Base-by-base conservation (phyloP, 2,797 vertebrate genomes). In the Mycteria americana region DNA sequence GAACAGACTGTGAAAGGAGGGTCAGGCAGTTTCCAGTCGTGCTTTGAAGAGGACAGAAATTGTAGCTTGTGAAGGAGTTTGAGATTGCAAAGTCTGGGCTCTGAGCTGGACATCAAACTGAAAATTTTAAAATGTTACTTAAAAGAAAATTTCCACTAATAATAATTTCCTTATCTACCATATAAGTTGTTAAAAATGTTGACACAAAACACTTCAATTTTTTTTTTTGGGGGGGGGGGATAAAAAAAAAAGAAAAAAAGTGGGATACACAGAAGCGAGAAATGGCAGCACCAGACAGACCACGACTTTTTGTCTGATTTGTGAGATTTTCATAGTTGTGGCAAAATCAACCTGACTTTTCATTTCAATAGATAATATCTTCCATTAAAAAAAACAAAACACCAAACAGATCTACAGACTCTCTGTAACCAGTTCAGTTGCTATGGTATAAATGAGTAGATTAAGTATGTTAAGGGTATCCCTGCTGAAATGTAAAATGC, bases 401-500 rank as follows among this genome's bases (percentile, higher is more conserved):
- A 51, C 31, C 56, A n/a, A 76, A 27, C 18, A 68, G 45, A 24
- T 18, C 46, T 57, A 39, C 50, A 62, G 69, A 51, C 19, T 46
- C 3, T 24, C 30, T 68, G 37, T 59, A 62, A 53, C 25, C 37
- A 64, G 48, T 62, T 85, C 48, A 72, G 77, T n/a, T 93, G 56
- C 73, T 81, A 22, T 41, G 46, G 18, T 84, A 41, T 35, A 78
- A 75, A n/a, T 14, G 46, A 86, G 39, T 18, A 88, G 73, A 68
- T 59, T 35, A 83, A 78, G 45, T 43, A 56, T 25, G 39, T 59
- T 88, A 41, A 37, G 77, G 65, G 43, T 76, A 72, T 84, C 43
- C 73, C 89, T 85, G 63, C 79, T 90, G 93, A 85, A 93, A 95
- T 90, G 85, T 31, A 72, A 86, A 95, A 82, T 53, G 13, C 51